Conservation (phyloP, 2,113 vertebrate species). For the Odobenus rosmarus region DNA sequence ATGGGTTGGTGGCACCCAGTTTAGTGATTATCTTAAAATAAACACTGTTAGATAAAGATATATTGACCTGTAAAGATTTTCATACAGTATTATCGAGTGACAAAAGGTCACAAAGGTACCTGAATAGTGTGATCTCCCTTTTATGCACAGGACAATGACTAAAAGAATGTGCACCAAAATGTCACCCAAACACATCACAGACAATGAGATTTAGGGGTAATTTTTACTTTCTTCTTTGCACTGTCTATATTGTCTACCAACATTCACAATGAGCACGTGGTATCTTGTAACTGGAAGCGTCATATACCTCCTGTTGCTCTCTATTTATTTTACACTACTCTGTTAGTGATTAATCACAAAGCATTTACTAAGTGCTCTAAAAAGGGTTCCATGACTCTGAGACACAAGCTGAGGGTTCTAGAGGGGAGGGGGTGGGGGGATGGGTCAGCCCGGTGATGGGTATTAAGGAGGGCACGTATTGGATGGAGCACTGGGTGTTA, state of each 20-base stretch:
- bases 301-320: background rate
- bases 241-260: background rate
- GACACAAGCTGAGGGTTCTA: too few species aligned
- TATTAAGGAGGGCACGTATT: too few species aligned
- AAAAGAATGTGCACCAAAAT: background rate
- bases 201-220: background rate
- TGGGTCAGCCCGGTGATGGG: too few species aligned
- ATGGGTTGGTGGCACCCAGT: background rate
- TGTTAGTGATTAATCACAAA: background rate
- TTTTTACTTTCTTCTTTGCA: background rate
- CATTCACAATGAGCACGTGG: background rate
- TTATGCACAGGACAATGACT: background rate
- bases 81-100: background rate
- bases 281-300: background rate
- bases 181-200: background rate
- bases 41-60: background rate
- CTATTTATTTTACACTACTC: background rate
- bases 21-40: background rate
- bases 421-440: too few species aligned
- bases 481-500: too few species aligned
- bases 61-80: background rate
- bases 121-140: background rate
- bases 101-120: background rate
- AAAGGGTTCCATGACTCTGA: background rate
- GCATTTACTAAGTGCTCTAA: background rate